phyloP scores from a whole-genome alignment of 2,888 invertebrate species.

The Drosophila pegasa region DNA sequence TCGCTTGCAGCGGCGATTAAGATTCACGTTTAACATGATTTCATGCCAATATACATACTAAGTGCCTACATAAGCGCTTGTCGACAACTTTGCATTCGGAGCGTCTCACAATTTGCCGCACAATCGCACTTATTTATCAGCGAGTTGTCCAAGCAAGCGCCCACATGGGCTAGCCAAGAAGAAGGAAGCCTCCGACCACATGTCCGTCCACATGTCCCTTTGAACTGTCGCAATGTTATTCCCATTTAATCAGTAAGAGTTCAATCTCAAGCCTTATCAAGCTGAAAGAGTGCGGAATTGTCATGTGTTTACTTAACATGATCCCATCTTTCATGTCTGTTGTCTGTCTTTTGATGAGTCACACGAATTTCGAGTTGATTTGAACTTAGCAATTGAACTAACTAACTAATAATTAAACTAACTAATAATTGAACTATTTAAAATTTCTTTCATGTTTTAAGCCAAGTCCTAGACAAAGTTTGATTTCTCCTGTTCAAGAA shows the following conservation, averaged over 20 bases:
- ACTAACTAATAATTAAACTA: too few species aligned
- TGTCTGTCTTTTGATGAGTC: neutral
- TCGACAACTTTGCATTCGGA: constrained; percentile 74
- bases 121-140: constrained; percentile 79
- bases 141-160: constrained; percentile 53
- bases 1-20: constrained; percentile 27
- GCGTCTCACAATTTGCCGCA: constrained; percentile 78
- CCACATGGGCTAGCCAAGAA: constrained; percentile 40
- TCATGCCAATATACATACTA: constrained; percentile 37
- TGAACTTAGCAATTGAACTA: neutral
- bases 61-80: constrained; percentile 55
- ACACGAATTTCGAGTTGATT: neutral
- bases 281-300: constrained; percentile 45
- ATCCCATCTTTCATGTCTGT: constrained; percentile 14
- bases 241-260: constrained; percentile 73
- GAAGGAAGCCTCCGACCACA: constrained; percentile 57
- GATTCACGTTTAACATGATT: constrained; percentile 40
- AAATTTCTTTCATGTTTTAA: too few species aligned
- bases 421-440: too few species aligned
- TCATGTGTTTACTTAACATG: constrained; percentile 54
- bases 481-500: too few species aligned
- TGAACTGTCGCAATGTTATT: constrained; percentile 69
- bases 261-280: constrained; percentile 67
- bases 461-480: too few species aligned
- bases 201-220: constrained; percentile 33